These are phyloP conservation scores for Phyllotreta striolata DNA, from an alignment of 2,888 invertebrate genomes.

Conservation along the genomic window DNA sequence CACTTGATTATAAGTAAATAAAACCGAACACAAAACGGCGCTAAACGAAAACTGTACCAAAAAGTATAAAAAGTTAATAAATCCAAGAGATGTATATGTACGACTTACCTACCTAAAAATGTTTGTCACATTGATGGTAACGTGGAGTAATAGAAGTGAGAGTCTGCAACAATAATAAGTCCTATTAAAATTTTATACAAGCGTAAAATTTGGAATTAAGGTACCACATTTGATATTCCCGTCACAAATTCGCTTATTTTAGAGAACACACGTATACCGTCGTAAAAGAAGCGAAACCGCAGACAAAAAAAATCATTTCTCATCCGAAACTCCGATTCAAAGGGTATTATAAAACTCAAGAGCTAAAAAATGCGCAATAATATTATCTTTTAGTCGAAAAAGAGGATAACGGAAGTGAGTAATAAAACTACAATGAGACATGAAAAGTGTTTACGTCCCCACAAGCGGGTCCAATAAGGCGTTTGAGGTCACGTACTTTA, in stretches of 20 bases:
- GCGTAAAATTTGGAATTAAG: too few species aligned
- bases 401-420: constrained; percentile 36
- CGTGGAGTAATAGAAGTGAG: too few species aligned
- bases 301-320: constrained; percentile 4
- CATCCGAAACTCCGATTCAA: constrained; percentile 37
- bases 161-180: too few species aligned
- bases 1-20: too few species aligned
- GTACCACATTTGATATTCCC: neutral
- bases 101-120: too few species aligned
- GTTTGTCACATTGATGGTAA: too few species aligned
- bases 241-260: constrained; percentile 2
- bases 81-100: neutral
- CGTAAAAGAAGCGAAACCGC: constrained; percentile 10
- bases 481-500: constrained; percentile 27
- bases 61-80: too few species aligned
- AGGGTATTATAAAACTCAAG: constrained; percentile 39
- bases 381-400: constrained; percentile 35
- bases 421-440: constrained; percentile 46
- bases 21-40: too few species aligned
- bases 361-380: constrained; percentile 38
- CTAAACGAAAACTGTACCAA: too few species aligned
- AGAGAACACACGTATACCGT: constrained; percentile 1
- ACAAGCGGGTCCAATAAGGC: constrained; percentile 35
- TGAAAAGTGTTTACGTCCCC: constrained; percentile 46
- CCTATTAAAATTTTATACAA: too few species aligned